phyloP scores from a whole-genome alignment of 2,888 invertebrate genomes.

The Leptopilina drosophilae region DNA sequence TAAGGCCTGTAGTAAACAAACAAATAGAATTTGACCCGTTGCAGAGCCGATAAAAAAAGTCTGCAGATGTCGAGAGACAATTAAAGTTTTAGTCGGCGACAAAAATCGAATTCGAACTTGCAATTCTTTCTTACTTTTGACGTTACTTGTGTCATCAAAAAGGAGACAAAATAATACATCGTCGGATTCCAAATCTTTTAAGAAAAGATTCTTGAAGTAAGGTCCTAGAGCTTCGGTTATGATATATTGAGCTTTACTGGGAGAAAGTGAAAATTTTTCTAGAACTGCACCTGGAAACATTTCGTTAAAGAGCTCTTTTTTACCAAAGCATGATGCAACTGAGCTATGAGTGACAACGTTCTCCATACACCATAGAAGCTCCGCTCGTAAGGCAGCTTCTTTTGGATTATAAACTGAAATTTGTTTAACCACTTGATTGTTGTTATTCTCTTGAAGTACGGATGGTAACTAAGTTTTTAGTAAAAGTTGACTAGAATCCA shows the following conservation, averaged over 20 bases:
- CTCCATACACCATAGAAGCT: slow-evolving; percentile 13
- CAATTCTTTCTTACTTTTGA: not conserved
- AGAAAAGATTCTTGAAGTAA: slow-evolving; percentile 39
- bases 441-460: not conserved
- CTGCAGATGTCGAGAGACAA: slow-evolving; percentile 27
- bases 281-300: not conserved
- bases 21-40: slow-evolving; percentile 38
- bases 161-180: slow-evolving; percentile 30
- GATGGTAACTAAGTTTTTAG: not conserved
- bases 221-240: slow-evolving; percentile 42
- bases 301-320: not conserved
- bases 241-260: not conserved
- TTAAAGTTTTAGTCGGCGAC: slow-evolving; percentile 26
- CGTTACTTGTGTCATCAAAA: not conserved
- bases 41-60: slow-evolving; percentile 46
- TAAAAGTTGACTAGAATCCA: not conserved
- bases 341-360: not conserved
- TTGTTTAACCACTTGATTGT: not conserved
- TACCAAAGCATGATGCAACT: not conserved
- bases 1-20: slow-evolving; percentile 1
- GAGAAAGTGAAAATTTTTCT: not conserved
- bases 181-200: slow-evolving; percentile 3
- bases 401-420: slow-evolving; percentile 10
- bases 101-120: slow-evolving; percentile 26
- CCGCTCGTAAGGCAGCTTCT: not conserved